phyloP scores from a whole-genome alignment of 2,888 invertebrate species.

The Amitus sp. region DNA sequence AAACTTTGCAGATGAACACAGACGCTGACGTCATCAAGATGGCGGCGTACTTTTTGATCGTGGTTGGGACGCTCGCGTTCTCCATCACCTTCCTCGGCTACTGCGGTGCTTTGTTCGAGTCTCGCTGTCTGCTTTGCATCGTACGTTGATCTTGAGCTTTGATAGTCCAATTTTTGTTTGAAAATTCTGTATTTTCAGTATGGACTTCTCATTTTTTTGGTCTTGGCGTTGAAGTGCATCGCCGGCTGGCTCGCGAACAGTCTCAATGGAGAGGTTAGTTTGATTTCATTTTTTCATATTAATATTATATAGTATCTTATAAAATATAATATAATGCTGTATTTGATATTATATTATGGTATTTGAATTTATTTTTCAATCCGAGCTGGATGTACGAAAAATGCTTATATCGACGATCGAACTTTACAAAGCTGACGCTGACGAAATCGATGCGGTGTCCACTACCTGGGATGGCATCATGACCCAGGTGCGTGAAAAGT shows the following conservation, averaged over 20 bases:
- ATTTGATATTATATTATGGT: background rate
- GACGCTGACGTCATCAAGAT: conserved; percentile 72
- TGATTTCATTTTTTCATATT: too few relatives aligned
- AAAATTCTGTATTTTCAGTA: conserved; percentile 69
- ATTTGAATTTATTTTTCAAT: conserved; percentile 60
- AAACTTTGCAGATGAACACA: conserved; percentile 54
- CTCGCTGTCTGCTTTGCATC: conserved; percentile 74
- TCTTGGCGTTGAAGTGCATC: conserved; percentile 74
- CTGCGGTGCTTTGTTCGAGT: conserved; percentile 76
- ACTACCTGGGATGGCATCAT: conserved; percentile 76
- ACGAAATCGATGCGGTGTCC: conserved; percentile 73
- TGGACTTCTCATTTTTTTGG: conserved; percentile 73
- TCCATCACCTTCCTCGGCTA: conserved; percentile 78
- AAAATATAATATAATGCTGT: too few relatives aligned
- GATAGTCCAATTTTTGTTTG: conserved; percentile 66
- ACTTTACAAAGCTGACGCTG: conserved; percentile 70
- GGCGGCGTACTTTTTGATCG: conserved; percentile 75
- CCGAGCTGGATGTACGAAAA: conserved; percentile 70
- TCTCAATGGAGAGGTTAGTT: conserved; percentile 72
- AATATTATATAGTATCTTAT: too few relatives aligned
- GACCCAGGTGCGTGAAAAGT: conserved; percentile 66
- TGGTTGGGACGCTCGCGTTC: conserved; percentile 76
- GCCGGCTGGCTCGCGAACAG: conserved; percentile 74
- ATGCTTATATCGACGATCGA: conserved; percentile 69
- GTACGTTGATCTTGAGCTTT: conserved; percentile 66